phyloP scores from a whole-genome alignment of 2,797 vertebrate species.

The Lepus oiostolus region DNA sequence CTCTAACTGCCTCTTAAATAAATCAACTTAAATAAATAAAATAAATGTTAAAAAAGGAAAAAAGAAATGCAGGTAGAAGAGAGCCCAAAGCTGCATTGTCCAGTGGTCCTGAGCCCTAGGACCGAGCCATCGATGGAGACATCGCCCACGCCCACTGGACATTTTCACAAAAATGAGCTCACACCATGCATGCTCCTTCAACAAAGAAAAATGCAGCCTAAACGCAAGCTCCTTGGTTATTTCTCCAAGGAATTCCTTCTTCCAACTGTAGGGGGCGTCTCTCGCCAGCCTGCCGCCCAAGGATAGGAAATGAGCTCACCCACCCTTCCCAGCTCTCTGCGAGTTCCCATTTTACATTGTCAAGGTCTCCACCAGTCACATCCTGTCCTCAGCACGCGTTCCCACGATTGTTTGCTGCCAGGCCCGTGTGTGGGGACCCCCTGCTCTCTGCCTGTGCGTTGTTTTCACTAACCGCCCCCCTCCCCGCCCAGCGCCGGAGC shows the following conservation, averaged over 20 bases:
- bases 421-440: neutral
- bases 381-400: constrained; percentile 61
- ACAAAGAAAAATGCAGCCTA: constrained; percentile 49
- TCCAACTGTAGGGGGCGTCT: constrained; percentile 43
- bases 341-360: constrained; percentile 60
- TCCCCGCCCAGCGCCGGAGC: neutral
- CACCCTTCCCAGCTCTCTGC: constrained; percentile 58
- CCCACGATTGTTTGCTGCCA: constrained; percentile 67
- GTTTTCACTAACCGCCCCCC: neutral
- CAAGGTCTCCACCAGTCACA: neutral
- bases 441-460: neutral
- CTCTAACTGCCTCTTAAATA: no score
- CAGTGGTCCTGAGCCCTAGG: neutral
- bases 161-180: neutral
- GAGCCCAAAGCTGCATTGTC: neutral
- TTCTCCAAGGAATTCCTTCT: constrained; percentile 27
- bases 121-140: neutral
- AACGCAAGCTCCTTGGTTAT: neutral
- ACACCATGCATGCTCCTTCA: neutral
- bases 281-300: neutral
- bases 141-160: neutral
- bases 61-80: neutral
- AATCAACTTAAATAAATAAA: no score
- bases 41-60: no score
- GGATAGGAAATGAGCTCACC: constrained; percentile 74